Evolutionary conservation across 2,797 vertebrate species (phyloP).

Genomic region (Sphenodon punctatus): DNA sequence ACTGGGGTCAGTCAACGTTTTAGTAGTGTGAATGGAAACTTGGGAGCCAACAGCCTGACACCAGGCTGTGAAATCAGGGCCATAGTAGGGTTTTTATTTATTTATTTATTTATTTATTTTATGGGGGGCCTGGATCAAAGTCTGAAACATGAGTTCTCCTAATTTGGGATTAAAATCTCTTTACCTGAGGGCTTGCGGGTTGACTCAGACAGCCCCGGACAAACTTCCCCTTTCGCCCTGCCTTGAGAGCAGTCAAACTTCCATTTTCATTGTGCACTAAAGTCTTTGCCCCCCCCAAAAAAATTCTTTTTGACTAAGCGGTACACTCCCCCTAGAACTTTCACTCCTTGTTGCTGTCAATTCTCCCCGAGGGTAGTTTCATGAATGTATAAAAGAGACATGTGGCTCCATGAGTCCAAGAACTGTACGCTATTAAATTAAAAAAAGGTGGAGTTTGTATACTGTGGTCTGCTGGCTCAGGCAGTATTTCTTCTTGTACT

Average conservation of each 20-base stretch:
- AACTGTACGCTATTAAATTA: slow-evolving; percentile 15
- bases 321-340: slow-evolving; percentile 23
- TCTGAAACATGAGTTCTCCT: no score
- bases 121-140: no score
- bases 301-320: slow-evolving; percentile 19
- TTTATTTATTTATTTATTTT: no score
- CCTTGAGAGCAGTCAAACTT: neutral
- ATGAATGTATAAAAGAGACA: slow-evolving; percentile 22
- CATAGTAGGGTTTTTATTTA: no score
- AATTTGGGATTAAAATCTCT: no score
- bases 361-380: slow-evolving; percentile 27
- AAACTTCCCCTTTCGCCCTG: no score
- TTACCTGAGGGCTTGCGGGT: no score
- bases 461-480: slow-evolving; percentile 4
- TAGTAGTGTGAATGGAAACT: neutral
- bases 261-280: neutral
- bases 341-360: slow-evolving; percentile 28
- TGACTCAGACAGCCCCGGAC: no score
- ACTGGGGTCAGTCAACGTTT: neutral
- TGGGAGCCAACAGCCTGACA: neutral
- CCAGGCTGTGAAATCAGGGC: neutral
- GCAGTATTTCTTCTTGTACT: slow-evolving; percentile 10
- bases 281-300: neutral
- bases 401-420: neutral
- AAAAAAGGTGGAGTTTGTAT: slow-evolving; percentile 32